A percentile compares a stretch with the other conserved stretches of the same genome.
Conservation (phyloP, 2,888 invertebrate genomes). For the Conus canariensis region DNA sequence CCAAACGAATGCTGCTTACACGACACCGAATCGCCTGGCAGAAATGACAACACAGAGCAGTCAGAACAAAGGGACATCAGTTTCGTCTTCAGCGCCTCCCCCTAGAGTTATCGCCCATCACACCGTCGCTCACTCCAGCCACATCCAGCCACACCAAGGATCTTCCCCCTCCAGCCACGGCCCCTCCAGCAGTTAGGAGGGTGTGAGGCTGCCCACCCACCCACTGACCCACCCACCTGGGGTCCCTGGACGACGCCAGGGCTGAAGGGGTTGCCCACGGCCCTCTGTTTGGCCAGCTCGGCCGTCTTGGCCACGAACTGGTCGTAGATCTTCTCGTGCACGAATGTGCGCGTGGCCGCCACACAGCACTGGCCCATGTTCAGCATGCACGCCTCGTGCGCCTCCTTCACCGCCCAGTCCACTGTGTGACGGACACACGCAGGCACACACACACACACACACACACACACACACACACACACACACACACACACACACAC, state of each 20-base stretch:
- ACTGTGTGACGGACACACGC: constrained; percentile 50
- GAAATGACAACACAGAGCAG: too few species aligned
- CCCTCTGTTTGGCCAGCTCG: constrained; percentile 87
- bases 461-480: too few species aligned
- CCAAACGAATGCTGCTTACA: too few species aligned
- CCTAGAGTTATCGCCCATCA: too few species aligned
- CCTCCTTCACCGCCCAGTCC: constrained; percentile 67
- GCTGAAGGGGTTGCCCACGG: constrained; percentile 94
- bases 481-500: too few species aligned
- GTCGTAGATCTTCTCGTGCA: constrained; percentile 94
- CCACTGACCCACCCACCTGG: constrained; percentile 81
- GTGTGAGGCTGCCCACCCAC: background rate
- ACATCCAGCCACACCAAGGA: background rate
- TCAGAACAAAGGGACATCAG: too few species aligned
- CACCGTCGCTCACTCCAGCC: too few species aligned
- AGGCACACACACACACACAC: background rate
- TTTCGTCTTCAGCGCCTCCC: too few species aligned
- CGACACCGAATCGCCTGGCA: too few species aligned
- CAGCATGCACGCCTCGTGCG: constrained; percentile 91
- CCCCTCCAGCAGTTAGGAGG: too few species aligned
- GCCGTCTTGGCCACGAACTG: constrained; percentile 90
- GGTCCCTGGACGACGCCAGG: constrained; percentile 91
- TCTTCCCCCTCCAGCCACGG: background rate
- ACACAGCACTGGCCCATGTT: constrained; percentile 97
- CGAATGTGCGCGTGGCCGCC: constrained; percentile 93